Base-by-base conservation (phyloP, 2,797 vertebrate genomes). In the Balearica regulorum region DNA sequence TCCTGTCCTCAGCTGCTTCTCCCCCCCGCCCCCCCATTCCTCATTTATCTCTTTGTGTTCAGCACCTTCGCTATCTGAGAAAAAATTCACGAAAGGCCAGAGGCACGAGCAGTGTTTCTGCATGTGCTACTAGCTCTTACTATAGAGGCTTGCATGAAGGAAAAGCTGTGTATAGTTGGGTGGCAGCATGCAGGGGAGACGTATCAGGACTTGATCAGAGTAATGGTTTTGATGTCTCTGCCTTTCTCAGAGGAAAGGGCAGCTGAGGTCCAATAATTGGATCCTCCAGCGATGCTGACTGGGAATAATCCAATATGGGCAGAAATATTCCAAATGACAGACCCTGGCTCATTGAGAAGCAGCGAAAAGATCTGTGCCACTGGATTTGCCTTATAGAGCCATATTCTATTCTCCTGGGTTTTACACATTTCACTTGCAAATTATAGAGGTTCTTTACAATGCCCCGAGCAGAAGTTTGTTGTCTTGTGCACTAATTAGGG, bases 1-100 rank as follows among this genome's bases (percentile, higher is more conserved):
- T 93, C 69, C 65, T 4, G 3, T 75, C 72, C 35, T 92, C 96
- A 95, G 96, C 89, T 96, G 87, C 79, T 72, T 65, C 78, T 66
- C 33, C 66, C 61, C 68, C 57, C 41, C 35, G 60, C 35, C 62
- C 61, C 71, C 57, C 44, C 39, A 37, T 83, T 88, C 70, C 76
- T 89, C 71, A 85, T 95, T 91, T 75, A 10, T 87, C 72, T 80
- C 71, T 89, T 85, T 89, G 65, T 86, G 41, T 77, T 84, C 69
- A 35, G 65, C 71, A 90, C 84, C 96, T 95, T 89, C 43, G 14
- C 75, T 77, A 70, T 60, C 44, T 2, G 18, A 82, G 86, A 80
- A 92, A 83, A 84, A 83, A 84, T 26, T 10, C 48, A 39, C 44
- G 39, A 13, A 35, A 57, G 83, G 55, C 55, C 90, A 89, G 69